A percentile compares a stretch with the other conserved stretches of the same genome.
Evolutionary conservation across 2,113 vertebrate genomes (phyloP).

Genomic region (Herpetotheres cachinnans): DNA sequence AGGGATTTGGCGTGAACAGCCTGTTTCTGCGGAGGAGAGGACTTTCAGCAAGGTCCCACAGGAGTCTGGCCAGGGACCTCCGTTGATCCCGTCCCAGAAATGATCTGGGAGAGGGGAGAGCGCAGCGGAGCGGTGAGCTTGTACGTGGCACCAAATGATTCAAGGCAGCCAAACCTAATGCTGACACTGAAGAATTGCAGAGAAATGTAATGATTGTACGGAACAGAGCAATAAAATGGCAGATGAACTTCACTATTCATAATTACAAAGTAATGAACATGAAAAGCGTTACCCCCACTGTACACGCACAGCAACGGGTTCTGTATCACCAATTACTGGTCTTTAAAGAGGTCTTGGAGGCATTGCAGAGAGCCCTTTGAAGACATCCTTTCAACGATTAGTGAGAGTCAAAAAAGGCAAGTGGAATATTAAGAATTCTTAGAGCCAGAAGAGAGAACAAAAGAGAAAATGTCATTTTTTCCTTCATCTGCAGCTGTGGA

Average conservation of each 20-base stretch:
- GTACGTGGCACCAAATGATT: neutral
- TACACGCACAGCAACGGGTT: neutral
- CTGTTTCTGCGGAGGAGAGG: neutral
- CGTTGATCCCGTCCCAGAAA: neutral
- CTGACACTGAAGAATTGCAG: neutral
- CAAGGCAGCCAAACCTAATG: neutral
- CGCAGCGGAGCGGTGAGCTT: neutral
- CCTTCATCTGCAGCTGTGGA: neutral
- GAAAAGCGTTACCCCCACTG: neutral
- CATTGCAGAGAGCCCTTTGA: constrained; percentile 14
- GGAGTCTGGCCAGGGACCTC: neutral
- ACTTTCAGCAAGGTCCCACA: neutral
- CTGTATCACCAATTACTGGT: neutral
- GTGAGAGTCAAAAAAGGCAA: neutral
- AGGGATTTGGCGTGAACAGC: neutral
- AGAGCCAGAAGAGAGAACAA: neutral
- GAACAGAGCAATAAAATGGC: neutral
- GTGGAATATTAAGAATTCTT: constrained; percentile 8
- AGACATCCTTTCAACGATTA: neutral
- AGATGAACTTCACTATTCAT: neutral
- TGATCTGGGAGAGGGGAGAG: neutral
- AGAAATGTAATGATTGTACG: neutral
- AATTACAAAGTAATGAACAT: neutral
- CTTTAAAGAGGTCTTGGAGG: constrained; percentile 1
- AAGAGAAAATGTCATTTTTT: neutral